These are phyloP conservation scores for Merops nubicus DNA, from an alignment of 2,113 vertebrate genomes.

Conservation along the genomic window DNA sequence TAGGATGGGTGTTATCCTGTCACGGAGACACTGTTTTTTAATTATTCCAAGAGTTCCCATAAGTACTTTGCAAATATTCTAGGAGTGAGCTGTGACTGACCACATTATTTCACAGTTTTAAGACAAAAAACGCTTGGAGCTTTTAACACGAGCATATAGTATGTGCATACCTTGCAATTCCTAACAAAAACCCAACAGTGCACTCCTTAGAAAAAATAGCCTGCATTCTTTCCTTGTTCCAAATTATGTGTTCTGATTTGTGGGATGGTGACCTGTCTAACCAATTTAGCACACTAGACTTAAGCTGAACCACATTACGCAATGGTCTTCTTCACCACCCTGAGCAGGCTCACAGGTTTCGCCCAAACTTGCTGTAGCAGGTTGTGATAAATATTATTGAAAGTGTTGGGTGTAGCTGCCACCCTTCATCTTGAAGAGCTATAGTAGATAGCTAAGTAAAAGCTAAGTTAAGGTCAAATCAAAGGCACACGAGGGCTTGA, in stretches of 20 bases:
- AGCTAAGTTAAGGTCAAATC: neutral
- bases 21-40: neutral
- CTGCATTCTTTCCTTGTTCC: neutral
- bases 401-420: neutral
- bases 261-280: neutral
- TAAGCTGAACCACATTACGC: neutral
- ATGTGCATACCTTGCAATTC: neutral
- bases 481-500: neutral
- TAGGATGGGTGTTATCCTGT: neutral
- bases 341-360: neutral
- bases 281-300: neutral
- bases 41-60: neutral
- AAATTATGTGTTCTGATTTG: neutral
- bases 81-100: neutral
- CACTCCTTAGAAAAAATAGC: neutral
- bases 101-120: neutral
- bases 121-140: neutral
- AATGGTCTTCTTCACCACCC: neutral
- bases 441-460: neutral
- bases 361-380: neutral
- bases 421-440: neutral
- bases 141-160: neutral
- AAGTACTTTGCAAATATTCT: neutral
- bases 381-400: neutral
- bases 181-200: neutral